A percentile compares a stretch with the other conserved stretches of the same genome.
Conservation (phyloP, 2,888 invertebrate species). For the Rhogogaster chlorosoma region DNA sequence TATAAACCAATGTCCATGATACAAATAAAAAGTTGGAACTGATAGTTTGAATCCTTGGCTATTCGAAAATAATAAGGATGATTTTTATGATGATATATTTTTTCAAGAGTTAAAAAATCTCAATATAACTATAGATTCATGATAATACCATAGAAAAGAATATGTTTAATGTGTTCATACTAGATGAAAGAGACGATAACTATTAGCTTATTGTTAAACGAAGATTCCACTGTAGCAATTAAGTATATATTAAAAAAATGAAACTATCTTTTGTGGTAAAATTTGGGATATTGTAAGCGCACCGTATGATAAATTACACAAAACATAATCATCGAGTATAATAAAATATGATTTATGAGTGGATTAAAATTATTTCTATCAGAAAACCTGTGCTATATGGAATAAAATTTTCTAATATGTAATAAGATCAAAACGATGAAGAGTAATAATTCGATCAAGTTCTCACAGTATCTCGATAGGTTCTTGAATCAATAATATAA, state of each 20-base stretch:
- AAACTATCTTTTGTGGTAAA: neutral
- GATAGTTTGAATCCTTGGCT: slow-evolving; percentile 12
- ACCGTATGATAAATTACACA: neutral
- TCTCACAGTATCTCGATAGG: neutral
- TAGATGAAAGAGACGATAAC: slow-evolving; percentile 63
- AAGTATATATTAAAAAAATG: slow-evolving; percentile 13
- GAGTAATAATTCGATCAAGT: neutral
- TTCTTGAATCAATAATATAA: neutral
- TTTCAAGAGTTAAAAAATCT: slow-evolving; percentile 62
- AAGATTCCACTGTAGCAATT: slow-evolving; percentile 59
- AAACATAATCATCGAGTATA: neutral
- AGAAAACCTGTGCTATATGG: neutral
- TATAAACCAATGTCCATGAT: slow-evolving; percentile 59
- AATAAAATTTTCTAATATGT: neutral
- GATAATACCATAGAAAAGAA: slow-evolving; percentile 63
- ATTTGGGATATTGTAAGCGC: neutral
- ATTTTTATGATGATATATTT: slow-evolving; percentile 58
- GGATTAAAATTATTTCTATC: neutral
- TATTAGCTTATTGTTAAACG: slow-evolving; percentile 51
- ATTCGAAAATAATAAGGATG: slow-evolving; percentile 49
- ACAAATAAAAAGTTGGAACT: slow-evolving; percentile 44
- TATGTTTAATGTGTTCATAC: slow-evolving; percentile 72
- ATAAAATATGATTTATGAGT: neutral
- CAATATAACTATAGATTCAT: slow-evolving; percentile 62
- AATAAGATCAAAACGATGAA: neutral